phyloP scores from a whole-genome alignment of 2,113 vertebrate genomes.

The Anarrhichthys ocellatus region DNA sequence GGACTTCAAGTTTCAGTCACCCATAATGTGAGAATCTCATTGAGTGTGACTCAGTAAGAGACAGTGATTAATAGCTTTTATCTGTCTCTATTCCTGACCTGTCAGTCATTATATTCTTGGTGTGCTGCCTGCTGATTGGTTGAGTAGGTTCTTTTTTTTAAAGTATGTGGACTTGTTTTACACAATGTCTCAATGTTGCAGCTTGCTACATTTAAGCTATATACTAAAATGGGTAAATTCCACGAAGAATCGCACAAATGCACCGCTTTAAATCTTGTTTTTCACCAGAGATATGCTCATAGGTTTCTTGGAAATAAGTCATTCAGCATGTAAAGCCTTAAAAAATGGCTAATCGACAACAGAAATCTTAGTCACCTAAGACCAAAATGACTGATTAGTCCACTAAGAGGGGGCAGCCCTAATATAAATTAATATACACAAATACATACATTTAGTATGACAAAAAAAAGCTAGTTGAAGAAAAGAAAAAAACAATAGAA shows the following conservation, averaged over 20 bases:
- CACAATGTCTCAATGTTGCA: background rate
- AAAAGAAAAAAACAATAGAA: background rate
- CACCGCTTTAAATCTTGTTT: background rate
- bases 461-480: background rate
- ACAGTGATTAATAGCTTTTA: slow-evolving; percentile 22
- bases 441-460: background rate
- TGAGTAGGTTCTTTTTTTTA: background rate
- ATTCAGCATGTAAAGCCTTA: too few relatives aligned
- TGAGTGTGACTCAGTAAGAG: slow-evolving; percentile 4
- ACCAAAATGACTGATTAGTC: background rate
- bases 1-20: slow-evolving; percentile 1
- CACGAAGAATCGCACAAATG: background rate
- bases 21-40: slow-evolving; percentile 20
- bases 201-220: background rate
- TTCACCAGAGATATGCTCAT: background rate
- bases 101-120: slow-evolving; percentile 13
- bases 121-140: slow-evolving; percentile 7
- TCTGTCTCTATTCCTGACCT: slow-evolving; percentile 24
- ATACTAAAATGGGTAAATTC: too few relatives aligned
- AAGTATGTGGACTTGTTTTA: background rate
- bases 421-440: background rate
- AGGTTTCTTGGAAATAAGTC: background rate
- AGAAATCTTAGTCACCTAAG: background rate
- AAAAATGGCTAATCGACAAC: background rate
- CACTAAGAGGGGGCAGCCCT: background rate